Conservation (phyloP, 2,797 vertebrate species). For the Eulemur albifrons region DNA sequence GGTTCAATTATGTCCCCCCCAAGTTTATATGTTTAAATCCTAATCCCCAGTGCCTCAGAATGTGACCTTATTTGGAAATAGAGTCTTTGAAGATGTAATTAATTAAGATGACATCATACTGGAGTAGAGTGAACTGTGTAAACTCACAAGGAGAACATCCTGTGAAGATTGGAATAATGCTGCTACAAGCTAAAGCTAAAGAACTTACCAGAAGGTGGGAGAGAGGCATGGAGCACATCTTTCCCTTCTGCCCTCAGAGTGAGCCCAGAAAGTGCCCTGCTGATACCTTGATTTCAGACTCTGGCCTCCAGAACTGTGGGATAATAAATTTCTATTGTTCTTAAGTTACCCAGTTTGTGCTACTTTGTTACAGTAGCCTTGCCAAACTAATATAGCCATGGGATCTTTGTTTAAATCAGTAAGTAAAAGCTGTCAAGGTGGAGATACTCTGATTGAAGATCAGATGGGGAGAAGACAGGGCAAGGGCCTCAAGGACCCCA, state of each 20-base stretch:
- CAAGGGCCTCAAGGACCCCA: fast-evolving
- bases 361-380: background rate
- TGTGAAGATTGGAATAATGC: background rate
- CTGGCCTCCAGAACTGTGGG: background rate
- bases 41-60: background rate
- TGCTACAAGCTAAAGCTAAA: background rate
- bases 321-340: background rate
- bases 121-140: background rate
- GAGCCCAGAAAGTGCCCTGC: background rate
- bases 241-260: background rate
- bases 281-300: background rate
- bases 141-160: fast-evolving
- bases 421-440: background rate
- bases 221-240: background rate
- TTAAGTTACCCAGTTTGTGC: background rate
- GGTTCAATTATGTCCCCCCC: background rate
- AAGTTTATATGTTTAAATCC: background rate
- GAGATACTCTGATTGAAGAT: background rate
- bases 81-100: background rate
- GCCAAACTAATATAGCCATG: background rate
- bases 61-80: background rate
- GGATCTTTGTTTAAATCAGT: background rate
- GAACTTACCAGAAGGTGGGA: background rate
- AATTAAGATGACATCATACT: background rate
- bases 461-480: background rate